Evolutionary conservation across 1,140 invertebrate genomes (phyloP), one percentile per base, ranked within the genome.

Genomic region (Drosophila nannoptera): DNA sequence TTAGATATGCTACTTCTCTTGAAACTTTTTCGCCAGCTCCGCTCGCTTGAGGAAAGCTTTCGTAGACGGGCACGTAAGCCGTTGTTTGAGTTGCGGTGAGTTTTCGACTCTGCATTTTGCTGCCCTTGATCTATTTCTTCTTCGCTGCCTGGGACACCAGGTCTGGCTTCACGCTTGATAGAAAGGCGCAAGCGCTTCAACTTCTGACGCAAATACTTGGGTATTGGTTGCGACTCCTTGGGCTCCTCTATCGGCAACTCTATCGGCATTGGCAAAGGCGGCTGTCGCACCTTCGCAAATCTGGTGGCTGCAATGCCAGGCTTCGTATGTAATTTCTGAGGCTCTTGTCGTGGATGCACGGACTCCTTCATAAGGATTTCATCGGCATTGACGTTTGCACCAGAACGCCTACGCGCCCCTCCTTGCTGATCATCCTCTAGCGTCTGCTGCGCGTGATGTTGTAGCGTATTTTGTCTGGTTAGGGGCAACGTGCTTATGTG

Each of bases 221-320:
- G 73, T 40, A 63, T 66, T 0, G 63, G 54, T 8, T 42, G 61
- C 11, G 14, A 16, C 12, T 63, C 52, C 9, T 62, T 52, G 8
- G 40, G 31, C 29, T 14, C 36, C 16, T 42, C 43, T 2, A 12
- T 6, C 29, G 9, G 35, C 50, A 42, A 31, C 35, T 60, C 38
- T 16, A 54, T 4, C 0, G 72, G 61, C 72, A 48, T 71, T 12
- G 50, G 40, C 11, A 88, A 33, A 0, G 87, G 83, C 0, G 83
- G 80, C 45, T 86, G 71, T 4, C 77, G 77, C 7, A 88, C 87
- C 11, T 70, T 78, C 35, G 87, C 56, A 29, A 88, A 87, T 7
- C 87, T 59, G 4, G 73, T 88, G 11, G 87, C 73, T 0, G 87
- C 87, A 35, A 87, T 87, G 12, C 87, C 83, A 0, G 82, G 53